phyloP scores from a whole-genome alignment of 53 echinoderm and acorn worm species.

The Crossaster papposus region DNA sequence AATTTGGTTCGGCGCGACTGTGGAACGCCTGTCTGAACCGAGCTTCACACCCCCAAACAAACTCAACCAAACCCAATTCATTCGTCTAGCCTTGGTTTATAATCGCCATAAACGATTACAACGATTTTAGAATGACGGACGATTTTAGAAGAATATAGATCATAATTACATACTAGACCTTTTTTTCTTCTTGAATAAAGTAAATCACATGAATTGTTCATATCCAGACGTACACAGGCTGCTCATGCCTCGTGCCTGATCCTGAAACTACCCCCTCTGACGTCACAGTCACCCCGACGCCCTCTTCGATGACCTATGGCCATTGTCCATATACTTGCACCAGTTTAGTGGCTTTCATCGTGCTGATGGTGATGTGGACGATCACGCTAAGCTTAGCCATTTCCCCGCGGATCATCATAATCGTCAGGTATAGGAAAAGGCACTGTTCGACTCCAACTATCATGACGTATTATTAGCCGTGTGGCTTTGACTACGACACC shows the following conservation, averaged over 20 bases:
- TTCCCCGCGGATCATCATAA: conserved; percentile 61
- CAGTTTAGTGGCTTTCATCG: conserved; percentile 28
- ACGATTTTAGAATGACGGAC: too few species aligned
- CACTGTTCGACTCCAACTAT: neutral
- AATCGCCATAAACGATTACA: too few species aligned
- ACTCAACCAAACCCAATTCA: too few species aligned
- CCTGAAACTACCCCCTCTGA: conserved; percentile 17
- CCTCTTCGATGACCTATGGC: conserved; percentile 47
- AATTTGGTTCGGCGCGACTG: too few species aligned
- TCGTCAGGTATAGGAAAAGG: conserved; percentile 45
- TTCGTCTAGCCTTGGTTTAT: too few species aligned
- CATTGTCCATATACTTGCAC: conserved; percentile 43
- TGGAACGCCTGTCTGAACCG: too few species aligned
- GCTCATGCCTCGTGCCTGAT: conserved; percentile 25
- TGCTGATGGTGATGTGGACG: conserved; percentile 51
- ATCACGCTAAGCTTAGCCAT: conserved; percentile 28
- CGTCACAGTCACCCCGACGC: conserved; percentile 29
- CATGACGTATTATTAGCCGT: neutral
- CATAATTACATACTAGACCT: too few species aligned
- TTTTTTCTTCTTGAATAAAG: too few species aligned
- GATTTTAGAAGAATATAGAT: too few species aligned
- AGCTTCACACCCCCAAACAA: too few species aligned
- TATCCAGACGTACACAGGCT: conserved; percentile 57
- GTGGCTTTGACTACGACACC: too few species aligned
- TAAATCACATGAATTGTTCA: neutral